Conservation (phyloP, 2,888 invertebrate species). For the Crematogaster levior region DNA sequence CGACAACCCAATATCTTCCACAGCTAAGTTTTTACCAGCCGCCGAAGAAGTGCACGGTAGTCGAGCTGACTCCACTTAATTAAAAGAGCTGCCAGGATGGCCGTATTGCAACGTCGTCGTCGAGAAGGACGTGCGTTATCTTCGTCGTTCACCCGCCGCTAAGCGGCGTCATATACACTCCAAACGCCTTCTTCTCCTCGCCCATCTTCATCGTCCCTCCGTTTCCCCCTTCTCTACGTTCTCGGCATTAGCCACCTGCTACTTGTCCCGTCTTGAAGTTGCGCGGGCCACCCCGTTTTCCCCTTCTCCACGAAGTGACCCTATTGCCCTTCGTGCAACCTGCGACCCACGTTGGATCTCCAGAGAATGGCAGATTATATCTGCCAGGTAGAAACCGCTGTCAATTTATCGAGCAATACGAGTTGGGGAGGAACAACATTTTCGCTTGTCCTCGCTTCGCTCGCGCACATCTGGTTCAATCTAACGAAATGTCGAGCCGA, state of each 20-base stretch:
- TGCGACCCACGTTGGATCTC: slow-evolving; percentile 20
- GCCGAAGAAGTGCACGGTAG: slow-evolving; percentile 51
- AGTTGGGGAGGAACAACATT: neutral
- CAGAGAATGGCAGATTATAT: slow-evolving; percentile 34
- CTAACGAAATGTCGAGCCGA: neutral
- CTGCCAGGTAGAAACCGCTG: slow-evolving; percentile 41
- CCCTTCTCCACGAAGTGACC: slow-evolving; percentile 58
- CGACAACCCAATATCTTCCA: slow-evolving; percentile 71
- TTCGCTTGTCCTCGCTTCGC: slow-evolving; percentile 12
- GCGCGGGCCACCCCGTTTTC: slow-evolving; percentile 54
- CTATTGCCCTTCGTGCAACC: slow-evolving; percentile 58
- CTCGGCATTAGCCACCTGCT: slow-evolving; percentile 81
- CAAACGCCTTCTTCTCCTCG: slow-evolving; percentile 63
- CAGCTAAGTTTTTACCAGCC: slow-evolving; percentile 70
- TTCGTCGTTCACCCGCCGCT: slow-evolving; percentile 75
- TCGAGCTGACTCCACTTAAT: slow-evolving; percentile 81
- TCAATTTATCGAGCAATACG: slow-evolving; percentile 42
- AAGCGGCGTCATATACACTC: slow-evolving; percentile 71
- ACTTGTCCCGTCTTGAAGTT: slow-evolving; percentile 74
- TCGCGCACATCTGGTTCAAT: slow-evolving; percentile 3
- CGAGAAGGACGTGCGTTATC: slow-evolving; percentile 80
- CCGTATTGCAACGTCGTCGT: slow-evolving; percentile 64
- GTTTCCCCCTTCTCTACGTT: slow-evolving; percentile 54
- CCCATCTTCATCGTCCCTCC: slow-evolving; percentile 59
- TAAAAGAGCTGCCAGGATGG: slow-evolving; percentile 70